A percentile compares a stretch with the other conserved stretches of the same genome.
phyloP scores from a whole-genome alignment of 2,113 vertebrate species.

The Laterallus jamaicensis region DNA sequence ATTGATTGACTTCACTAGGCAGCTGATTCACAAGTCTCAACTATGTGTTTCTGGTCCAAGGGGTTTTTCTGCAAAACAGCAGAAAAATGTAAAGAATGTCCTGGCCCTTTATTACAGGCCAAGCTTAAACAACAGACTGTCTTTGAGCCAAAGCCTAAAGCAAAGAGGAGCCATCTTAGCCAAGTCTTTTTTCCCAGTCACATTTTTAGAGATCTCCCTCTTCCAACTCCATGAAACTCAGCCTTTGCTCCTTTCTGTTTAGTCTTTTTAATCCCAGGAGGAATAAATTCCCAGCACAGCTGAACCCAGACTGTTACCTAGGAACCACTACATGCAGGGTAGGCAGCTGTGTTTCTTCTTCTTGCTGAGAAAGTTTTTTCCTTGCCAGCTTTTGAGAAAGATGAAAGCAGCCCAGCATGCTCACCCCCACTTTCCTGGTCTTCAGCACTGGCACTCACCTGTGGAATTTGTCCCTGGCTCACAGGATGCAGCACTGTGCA shows the following conservation, averaged over 20 bases:
- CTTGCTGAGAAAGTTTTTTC: not conserved
- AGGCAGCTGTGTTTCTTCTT: constrained; percentile 47
- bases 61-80: not conserved
- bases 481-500: constrained; percentile 43
- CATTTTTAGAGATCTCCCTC: constrained; percentile 10
- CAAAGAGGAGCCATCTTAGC: constrained; percentile 24
- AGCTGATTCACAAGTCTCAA: constrained; percentile 3
- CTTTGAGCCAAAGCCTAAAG: constrained; percentile 51
- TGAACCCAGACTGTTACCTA: constrained; percentile 47
- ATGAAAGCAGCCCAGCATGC: not conserved
- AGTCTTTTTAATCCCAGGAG: constrained; percentile 7
- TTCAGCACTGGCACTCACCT: constrained; percentile 65
- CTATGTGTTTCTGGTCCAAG: not conserved
- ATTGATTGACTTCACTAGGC: not conserved
- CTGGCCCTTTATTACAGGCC: constrained; percentile 5
- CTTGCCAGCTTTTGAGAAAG: not conserved
- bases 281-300: constrained; percentile 42
- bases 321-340: not conserved
- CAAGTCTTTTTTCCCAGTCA: not conserved
- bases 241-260: constrained; percentile 4
- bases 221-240: not conserved
- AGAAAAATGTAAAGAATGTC: constrained; percentile 57
- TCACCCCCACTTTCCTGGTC: not conserved
- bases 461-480: constrained; percentile 59
- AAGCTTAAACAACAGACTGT: constrained; percentile 42